Evolutionary conservation across 2,797 vertebrate species (phyloP).

Genomic region (Microtus obscurus): DNA sequence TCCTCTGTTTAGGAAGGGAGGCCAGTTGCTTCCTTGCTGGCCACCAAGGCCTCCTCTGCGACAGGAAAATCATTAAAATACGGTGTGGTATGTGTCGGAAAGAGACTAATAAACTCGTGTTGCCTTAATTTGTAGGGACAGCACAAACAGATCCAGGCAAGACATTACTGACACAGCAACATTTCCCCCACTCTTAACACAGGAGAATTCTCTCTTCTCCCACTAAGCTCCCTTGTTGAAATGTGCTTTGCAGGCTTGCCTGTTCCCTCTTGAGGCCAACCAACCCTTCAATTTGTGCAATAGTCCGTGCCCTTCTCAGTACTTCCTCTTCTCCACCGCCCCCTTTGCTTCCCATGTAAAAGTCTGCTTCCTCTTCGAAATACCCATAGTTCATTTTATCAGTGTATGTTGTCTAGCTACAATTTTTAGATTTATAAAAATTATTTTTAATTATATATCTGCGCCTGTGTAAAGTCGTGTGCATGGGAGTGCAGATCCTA

Average conservation of each 20-base stretch:
- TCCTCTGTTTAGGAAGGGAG: not conserved
- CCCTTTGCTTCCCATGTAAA: not conserved
- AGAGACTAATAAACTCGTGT: conserved; percentile 1
- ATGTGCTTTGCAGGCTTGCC: not conserved
- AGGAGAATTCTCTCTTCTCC: not conserved
- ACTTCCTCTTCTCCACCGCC: conserved; percentile 25
- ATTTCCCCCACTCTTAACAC: not conserved
- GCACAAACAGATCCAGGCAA: not conserved
- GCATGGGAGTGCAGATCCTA: not conserved
- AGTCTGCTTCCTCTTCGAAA: conserved; percentile 24
- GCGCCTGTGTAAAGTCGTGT: not conserved
- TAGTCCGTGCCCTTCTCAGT: not conserved
- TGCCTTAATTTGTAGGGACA: not conserved
- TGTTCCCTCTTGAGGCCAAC: not conserved
- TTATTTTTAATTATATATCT: not conserved
- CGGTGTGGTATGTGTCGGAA: not conserved
- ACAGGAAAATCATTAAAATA: conserved; percentile 32
- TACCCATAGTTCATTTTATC: not conserved
- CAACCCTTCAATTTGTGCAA: conserved; percentile 19
- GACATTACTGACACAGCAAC: not conserved
- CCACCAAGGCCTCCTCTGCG: not conserved
- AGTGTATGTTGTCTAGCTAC: not conserved
- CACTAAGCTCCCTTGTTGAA: not conserved
- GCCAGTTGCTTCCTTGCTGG: not conserved
- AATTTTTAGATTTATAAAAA: not conserved